Conservation (phyloP, 2,797 vertebrate species). For the Acipenser transmontanus region DNA sequence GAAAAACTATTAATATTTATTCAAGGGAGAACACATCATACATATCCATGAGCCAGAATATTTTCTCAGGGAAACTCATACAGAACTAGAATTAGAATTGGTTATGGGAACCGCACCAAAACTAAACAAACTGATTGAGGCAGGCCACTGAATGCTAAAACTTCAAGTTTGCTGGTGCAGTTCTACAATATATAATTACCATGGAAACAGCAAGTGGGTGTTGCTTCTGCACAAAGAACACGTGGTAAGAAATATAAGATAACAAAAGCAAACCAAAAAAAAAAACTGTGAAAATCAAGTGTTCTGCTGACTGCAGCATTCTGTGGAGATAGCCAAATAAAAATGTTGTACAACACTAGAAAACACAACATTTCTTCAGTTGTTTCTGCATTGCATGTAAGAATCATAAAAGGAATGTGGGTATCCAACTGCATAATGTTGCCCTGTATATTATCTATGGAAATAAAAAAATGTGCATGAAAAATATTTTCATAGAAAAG, state of each 20-base stretch:
- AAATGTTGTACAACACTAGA: too few relatives aligned
- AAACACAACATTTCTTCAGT: too few relatives aligned
- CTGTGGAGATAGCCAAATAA: slow-evolving; percentile 4
- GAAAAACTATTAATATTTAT: slow-evolving; percentile 53
- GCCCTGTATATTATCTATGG: too few relatives aligned
- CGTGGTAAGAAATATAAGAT: slow-evolving; percentile 27
- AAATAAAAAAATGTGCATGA: too few relatives aligned
- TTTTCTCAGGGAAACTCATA: slow-evolving; percentile 9
- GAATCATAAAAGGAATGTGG: too few relatives aligned
- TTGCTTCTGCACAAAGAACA: slow-evolving; percentile 27
- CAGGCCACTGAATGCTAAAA: too few relatives aligned
- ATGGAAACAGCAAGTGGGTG: slow-evolving; percentile 11
- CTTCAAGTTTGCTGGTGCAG: too few relatives aligned
- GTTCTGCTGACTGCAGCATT: slow-evolving; percentile 38
- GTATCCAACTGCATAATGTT: too few relatives aligned
- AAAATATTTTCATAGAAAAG: too few relatives aligned
- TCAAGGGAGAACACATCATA: slow-evolving; percentile 32
- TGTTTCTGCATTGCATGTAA: too few relatives aligned
- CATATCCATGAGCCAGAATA: slow-evolving; percentile 28
- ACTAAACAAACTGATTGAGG: not conserved
- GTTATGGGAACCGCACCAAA: slow-evolving; percentile 25
- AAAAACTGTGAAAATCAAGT: slow-evolving; percentile 40
- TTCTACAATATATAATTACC: not conserved
- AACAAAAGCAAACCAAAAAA: slow-evolving; percentile 13
- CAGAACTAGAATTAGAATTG: slow-evolving; percentile 33